phyloP scores from a whole-genome alignment of 1,140 invertebrate genomes.

The Cydia splendana region DNA sequence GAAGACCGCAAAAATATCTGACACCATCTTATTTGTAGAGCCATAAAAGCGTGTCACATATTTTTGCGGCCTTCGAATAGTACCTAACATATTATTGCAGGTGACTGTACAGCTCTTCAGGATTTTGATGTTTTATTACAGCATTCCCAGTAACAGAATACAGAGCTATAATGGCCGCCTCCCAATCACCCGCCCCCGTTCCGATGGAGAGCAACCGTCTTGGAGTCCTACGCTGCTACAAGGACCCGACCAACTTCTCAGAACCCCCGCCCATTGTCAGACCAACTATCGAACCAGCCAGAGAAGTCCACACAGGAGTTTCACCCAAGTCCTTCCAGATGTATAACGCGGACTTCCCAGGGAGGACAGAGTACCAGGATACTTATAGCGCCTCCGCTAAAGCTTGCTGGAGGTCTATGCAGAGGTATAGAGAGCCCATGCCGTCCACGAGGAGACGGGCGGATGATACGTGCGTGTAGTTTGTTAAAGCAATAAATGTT shows the following conservation, averaged over 20 bases:
- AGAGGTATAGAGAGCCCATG: conserved; percentile 81
- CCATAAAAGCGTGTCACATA: too few relatives aligned
- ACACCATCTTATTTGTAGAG: too few relatives aligned
- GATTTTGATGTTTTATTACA: conserved; percentile 36
- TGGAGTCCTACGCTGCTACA: conserved; percentile 66
- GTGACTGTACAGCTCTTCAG: too few relatives aligned
- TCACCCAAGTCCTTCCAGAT: conserved; percentile 67
- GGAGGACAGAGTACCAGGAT: conserved; percentile 82
- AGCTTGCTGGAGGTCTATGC: conserved; percentile 80
- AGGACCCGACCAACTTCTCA: conserved; percentile 67
- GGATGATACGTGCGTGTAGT: conserved; percentile 73
- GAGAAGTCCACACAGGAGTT: conserved; percentile 59
- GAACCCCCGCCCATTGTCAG: conserved; percentile 57
- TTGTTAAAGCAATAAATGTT: conserved; percentile 37
- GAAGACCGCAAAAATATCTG: too few relatives aligned
- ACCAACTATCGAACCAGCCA: conserved; percentile 65
- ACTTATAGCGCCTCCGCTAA: conserved; percentile 80
- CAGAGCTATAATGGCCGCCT: conserved; percentile 63
- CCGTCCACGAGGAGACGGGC: conserved; percentile 80
- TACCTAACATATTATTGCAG: too few relatives aligned
- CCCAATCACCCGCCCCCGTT: conserved; percentile 64
- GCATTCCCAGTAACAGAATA: conserved; percentile 68
- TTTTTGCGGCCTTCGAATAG: too few relatives aligned
- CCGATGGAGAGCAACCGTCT: conserved; percentile 63
- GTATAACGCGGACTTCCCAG: conserved; percentile 79